Percentiles rank a stretch among this genome's conserved stretches.
Conservation (phyloP, 37 sponge, comb jelly and placozoan genomes). For the Spongilla lacustris region DNA sequence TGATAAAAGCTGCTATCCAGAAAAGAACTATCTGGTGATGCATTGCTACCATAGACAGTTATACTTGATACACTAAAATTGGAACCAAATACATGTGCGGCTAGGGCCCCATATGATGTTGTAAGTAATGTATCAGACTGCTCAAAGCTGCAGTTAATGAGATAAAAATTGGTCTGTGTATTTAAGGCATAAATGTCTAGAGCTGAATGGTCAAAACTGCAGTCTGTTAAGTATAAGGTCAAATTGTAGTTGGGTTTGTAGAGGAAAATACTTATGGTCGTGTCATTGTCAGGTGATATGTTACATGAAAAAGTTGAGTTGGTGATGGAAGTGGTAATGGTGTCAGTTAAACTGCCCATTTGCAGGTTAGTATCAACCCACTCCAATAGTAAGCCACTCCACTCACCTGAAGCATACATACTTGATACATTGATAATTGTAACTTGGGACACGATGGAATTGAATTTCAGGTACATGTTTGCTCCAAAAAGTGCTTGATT, state of each 20-base stretch:
- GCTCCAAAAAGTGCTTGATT: not conserved
- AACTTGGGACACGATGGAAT: not conserved
- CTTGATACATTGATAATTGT: not conserved
- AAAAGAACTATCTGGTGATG: no score
- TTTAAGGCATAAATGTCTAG: not conserved
- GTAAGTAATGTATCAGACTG: not conserved
- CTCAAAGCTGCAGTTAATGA: not conserved
- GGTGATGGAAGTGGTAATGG: not conserved
- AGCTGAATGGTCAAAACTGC: not conserved
- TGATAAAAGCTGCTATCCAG: no score
- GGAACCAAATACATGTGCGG: not conserved
- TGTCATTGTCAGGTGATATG: not conserved
- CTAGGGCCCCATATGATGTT: not conserved
- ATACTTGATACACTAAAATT: not conserved
- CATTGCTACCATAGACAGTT: no score
- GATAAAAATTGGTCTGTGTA: not conserved
- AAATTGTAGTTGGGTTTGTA: not conserved
- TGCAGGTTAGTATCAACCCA: no score
- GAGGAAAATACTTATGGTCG: not conserved
- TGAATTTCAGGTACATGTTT: not conserved
- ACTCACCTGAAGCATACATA: not conserved
- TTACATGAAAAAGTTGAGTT: not conserved
- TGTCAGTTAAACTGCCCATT: no score
- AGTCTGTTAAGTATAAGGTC: not conserved
- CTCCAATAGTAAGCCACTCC: not conserved